These are phyloP conservation scores for Acronicta alni DNA, from an alignment of 2,888 invertebrate species.

Conservation along the genomic window DNA sequence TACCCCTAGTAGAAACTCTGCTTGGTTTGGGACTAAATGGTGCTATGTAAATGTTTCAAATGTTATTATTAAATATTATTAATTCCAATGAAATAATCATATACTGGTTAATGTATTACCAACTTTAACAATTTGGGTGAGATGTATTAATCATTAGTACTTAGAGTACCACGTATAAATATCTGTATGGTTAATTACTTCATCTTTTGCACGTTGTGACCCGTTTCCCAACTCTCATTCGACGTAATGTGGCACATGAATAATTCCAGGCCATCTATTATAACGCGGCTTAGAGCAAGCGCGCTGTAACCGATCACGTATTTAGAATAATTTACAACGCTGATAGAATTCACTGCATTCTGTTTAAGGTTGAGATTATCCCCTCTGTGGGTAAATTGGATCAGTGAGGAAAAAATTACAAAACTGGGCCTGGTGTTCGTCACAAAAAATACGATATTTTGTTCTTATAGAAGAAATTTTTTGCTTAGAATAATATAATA, in stretches of 20 bases:
- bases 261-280: conserved; percentile 65
- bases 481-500: no score
- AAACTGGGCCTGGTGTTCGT: conserved; percentile 27
- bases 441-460: conserved; percentile 17
- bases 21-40: no score
- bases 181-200: conserved; percentile 36
- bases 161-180: conserved; percentile 34
- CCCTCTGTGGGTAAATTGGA: conserved; percentile 30
- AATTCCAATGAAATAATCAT: no score
- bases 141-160: conserved; percentile 28
- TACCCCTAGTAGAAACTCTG: no score
- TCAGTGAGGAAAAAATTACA: conserved; percentile 37
- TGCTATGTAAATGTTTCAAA: no score
- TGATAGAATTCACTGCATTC: conserved; percentile 39
- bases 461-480: background rate
- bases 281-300: conserved; percentile 47
- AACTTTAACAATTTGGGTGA: conserved; percentile 5
- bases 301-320: conserved; percentile 50
- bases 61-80: no score
- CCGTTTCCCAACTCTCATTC: conserved; percentile 53
- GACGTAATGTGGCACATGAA: conserved; percentile 59
- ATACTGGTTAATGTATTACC: conserved; percentile 8
- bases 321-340: conserved; percentile 59
- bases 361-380: conserved; percentile 46
- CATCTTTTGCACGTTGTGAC: conserved; percentile 51